Evolutionary conservation across 1,140 invertebrate genomes (phyloP).

Genomic region (Solen grandis): DNA sequence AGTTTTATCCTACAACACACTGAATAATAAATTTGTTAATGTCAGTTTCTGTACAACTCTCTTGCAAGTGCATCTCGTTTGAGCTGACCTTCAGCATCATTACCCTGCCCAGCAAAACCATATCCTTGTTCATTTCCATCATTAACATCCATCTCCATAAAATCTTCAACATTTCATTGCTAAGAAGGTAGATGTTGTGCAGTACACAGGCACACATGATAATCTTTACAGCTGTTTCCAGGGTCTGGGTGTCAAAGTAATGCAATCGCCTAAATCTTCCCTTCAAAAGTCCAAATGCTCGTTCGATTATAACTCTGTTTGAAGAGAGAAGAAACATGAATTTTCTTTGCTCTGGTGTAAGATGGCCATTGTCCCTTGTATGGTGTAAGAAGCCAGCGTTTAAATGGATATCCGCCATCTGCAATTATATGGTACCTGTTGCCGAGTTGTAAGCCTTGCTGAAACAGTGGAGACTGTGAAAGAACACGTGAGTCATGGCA

Average conservation of each 20-base stretch:
- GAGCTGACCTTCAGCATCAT: slow-evolving; percentile 1
- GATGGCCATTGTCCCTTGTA: slow-evolving; percentile 71
- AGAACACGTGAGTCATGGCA: slow-evolving; percentile 70
- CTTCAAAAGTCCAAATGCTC: slow-evolving; percentile 7
- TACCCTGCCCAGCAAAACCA: too few relatives aligned
- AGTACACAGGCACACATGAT: slow-evolving; percentile 13
- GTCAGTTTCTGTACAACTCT: too few relatives aligned
- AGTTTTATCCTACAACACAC: too few relatives aligned
- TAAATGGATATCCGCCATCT: slow-evolving; percentile 76
- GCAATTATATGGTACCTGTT: slow-evolving; percentile 55
- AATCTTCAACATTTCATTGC: slow-evolving; percentile 4
- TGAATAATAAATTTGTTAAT: too few relatives aligned
- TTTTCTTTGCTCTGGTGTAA: slow-evolving; percentile 21
- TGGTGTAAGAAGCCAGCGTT: slow-evolving; percentile 69
- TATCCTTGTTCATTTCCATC: background rate
- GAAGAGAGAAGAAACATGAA: slow-evolving; percentile 18
- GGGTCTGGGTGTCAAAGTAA: background rate
- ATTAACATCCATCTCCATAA: background rate
- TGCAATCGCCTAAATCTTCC: background rate
- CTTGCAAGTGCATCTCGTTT: slow-evolving; percentile 10
- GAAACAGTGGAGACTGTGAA: slow-evolving; percentile 47
- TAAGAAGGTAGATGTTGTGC: slow-evolving; percentile 15
- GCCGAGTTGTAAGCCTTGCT: slow-evolving; percentile 56
- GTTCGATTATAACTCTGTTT: slow-evolving; percentile 29
- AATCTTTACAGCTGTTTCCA: too few relatives aligned